phyloP scores from a whole-genome alignment of 2,888 invertebrate species.

The Caenorhabditis sp. region DNA sequence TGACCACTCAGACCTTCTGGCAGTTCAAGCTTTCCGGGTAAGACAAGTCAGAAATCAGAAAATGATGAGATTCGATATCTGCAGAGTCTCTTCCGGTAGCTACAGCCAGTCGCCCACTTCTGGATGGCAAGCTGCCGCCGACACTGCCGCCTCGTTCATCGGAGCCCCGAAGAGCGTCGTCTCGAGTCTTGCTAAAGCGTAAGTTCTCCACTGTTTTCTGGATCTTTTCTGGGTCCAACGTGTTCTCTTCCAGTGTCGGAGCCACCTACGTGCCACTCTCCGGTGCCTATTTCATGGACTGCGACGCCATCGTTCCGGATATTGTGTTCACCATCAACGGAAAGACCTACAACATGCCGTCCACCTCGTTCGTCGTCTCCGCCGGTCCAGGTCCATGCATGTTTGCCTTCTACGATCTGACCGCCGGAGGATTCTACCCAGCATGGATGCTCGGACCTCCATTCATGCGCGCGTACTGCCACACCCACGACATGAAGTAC shows the following conservation, averaged over 20 bases:
- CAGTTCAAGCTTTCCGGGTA: slow-evolving; percentile 71
- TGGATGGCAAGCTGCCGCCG: slow-evolving; percentile 73
- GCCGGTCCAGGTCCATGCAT: slow-evolving; percentile 73
- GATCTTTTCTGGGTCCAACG: not conserved
- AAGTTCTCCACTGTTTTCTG: slow-evolving; percentile 34
- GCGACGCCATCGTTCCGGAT: slow-evolving; percentile 70
- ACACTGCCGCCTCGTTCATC: slow-evolving; percentile 78
- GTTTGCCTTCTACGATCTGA: slow-evolving; percentile 72
- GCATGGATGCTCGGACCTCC: slow-evolving; percentile 74
- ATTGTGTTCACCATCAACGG: slow-evolving; percentile 75
- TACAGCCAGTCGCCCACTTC: slow-evolving; percentile 52
- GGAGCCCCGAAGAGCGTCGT: slow-evolving; percentile 74
- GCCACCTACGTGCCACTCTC: slow-evolving; percentile 69
- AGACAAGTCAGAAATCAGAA: too few relatives aligned
- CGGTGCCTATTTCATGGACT: slow-evolving; percentile 73
- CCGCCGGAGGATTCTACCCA: slow-evolving; percentile 72
- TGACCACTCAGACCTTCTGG: slow-evolving; percentile 73
- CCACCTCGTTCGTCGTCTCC: slow-evolving; percentile 69
- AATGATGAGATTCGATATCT: too few relatives aligned
- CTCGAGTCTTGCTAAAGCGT: slow-evolving; percentile 65
- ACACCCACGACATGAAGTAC: slow-evolving; percentile 63
- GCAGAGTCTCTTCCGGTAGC: slow-evolving; percentile 61
- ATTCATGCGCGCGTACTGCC: slow-evolving; percentile 72
- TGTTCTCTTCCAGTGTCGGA: slow-evolving; percentile 67
- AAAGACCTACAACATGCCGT: slow-evolving; percentile 67